Evolutionary conservation across 2,797 vertebrate genomes (phyloP).

Genomic region (Eospalax fontanierii): DNA sequence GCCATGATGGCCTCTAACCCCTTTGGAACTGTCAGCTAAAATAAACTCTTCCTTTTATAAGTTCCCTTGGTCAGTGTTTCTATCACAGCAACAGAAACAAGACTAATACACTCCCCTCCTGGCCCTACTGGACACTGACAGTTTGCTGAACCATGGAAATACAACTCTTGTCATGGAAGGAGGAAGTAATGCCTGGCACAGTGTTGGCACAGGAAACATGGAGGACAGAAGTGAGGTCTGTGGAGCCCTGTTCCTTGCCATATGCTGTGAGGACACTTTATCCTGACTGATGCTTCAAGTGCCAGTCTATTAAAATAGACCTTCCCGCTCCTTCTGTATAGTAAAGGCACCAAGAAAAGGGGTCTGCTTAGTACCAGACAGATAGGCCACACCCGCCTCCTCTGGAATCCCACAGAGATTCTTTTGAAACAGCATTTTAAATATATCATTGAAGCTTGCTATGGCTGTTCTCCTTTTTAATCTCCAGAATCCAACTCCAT

Average conservation of each 20-base stretch:
- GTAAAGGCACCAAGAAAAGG: neutral
- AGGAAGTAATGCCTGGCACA: neutral
- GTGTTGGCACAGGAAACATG: neutral
- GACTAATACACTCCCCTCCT: no score
- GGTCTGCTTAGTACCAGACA: neutral
- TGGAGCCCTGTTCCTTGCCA: neutral
- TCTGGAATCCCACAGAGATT: neutral
- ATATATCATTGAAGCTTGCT: slow-evolving; percentile 56
- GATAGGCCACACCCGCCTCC: neutral
- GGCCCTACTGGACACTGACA: neutral
- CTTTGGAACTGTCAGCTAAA: no score
- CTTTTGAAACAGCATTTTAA: slow-evolving; percentile 65
- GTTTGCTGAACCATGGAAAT: neutral
- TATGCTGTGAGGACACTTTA: neutral
- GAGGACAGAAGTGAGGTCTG: neutral
- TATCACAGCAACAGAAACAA: no score
- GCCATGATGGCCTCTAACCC: no score
- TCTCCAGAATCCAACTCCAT: slow-evolving; percentile 66
- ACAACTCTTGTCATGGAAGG: neutral
- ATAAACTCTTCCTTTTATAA: no score
- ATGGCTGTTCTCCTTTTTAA: slow-evolving; percentile 49
- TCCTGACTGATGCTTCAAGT: neutral
- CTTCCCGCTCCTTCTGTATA: neutral
- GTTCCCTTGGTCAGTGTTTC: no score
- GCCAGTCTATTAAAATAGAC: neutral